Evolutionary conservation across 92 coral and sea anemone species (phyloP).

Genomic region (Zoanthus sociatus): DNA sequence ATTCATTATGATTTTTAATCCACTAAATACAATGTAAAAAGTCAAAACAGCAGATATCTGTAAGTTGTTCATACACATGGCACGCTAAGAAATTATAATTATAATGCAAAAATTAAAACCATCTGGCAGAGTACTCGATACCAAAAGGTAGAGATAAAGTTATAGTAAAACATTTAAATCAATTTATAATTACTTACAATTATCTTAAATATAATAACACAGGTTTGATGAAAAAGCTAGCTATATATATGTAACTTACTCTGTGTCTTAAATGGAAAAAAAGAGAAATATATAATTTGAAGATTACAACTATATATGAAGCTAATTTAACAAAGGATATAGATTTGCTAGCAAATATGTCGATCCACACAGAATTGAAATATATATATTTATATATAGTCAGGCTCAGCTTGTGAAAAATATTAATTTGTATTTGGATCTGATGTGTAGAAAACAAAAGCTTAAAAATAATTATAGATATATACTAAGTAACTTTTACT

Average conservation of each 20-base stretch:
- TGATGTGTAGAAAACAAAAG: neutral
- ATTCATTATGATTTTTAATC: neutral
- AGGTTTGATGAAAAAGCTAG: too few species aligned
- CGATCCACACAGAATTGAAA: neutral
- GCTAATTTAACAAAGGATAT: neutral
- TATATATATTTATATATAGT: neutral
- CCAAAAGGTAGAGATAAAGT: neutral
- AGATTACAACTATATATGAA: too few species aligned
- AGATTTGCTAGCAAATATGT: neutral
- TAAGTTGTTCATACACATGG: neutral
- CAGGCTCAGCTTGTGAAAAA: slow-evolving; percentile 4
- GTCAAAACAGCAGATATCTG: neutral
- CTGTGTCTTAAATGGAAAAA: too few species aligned
- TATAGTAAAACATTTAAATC: too few species aligned
- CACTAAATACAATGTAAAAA: slow-evolving; percentile 6
- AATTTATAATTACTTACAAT: too few species aligned
- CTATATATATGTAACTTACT: too few species aligned
- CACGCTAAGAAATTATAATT: slow-evolving; percentile 5
- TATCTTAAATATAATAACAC: too few species aligned
- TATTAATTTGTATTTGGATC: neutral
- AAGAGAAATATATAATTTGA: too few species aligned
- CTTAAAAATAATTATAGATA: too few species aligned
- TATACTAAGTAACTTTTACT: too few species aligned
- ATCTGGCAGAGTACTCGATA: too few species aligned
- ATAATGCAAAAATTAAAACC: too few species aligned